Evolutionary conservation across 2,113 vertebrate species (phyloP).

Genomic region (Sorex fumeus): DNA sequence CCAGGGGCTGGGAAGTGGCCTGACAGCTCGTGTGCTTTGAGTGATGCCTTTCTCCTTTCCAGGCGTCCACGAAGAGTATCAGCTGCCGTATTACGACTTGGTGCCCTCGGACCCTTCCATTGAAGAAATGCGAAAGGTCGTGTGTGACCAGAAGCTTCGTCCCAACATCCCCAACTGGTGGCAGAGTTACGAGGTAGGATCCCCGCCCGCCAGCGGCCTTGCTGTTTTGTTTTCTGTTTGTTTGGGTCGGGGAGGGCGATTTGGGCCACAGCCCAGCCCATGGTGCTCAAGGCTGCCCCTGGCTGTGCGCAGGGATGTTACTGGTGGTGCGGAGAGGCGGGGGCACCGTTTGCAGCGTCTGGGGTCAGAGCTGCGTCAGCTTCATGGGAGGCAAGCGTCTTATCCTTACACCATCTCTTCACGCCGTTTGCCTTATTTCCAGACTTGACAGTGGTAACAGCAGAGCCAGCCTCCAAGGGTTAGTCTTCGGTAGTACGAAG

Average conservation of each 20-base stretch:
- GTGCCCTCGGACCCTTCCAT: constrained; percentile 99
- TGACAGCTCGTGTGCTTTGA: not conserved
- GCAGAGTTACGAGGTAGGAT: constrained; percentile 97
- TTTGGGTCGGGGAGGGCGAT: too few relatives aligned
- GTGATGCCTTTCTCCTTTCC: constrained; percentile 16
- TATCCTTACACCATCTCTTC: too few relatives aligned
- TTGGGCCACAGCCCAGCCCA: too few relatives aligned
- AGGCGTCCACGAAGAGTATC: constrained; percentile 99
- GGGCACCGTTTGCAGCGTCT: too few relatives aligned
- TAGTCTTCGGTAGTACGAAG: not conserved
- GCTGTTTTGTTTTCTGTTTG: not conserved
- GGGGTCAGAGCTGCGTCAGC: too few relatives aligned
- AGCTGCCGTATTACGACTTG: constrained; percentile 98
- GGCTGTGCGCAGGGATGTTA: too few relatives aligned
- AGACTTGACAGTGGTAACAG: not conserved
- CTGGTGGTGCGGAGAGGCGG: too few relatives aligned
- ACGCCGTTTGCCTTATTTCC: too few relatives aligned
- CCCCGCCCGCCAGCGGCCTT: not conserved
- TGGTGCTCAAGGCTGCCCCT: too few relatives aligned
- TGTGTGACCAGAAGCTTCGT: constrained; percentile 98
- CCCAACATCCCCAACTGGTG: constrained; percentile 99
- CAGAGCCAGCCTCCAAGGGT: not conserved
- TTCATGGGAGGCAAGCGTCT: too few relatives aligned
- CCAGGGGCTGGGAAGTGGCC: not conserved
- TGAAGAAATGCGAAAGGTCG: constrained; percentile 99